A percentile compares a stretch with the other conserved stretches of the same genome.
These are phyloP conservation scores for Drosophila jambulina DNA, from an alignment of 1,140 invertebrate species.

Conservation along the genomic window DNA sequence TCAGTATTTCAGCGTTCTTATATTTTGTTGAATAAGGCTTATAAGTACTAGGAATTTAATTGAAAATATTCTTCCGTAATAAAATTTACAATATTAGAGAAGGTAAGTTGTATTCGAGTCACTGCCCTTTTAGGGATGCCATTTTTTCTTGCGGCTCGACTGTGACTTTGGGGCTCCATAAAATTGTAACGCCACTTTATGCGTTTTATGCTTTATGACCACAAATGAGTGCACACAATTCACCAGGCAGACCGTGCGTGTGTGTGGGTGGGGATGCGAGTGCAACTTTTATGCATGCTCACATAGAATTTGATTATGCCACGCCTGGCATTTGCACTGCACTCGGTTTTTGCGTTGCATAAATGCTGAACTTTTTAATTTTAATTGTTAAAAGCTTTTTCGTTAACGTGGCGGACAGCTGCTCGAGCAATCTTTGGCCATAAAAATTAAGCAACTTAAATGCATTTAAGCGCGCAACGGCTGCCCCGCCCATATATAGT, in stretches of 20 bases:
- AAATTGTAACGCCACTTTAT: slow-evolving; percentile 83
- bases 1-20: neutral
- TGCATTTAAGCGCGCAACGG: slow-evolving; percentile 74
- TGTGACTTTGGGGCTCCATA: slow-evolving; percentile 71
- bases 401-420: slow-evolving; percentile 48
- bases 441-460: slow-evolving; percentile 74
- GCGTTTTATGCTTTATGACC: slow-evolving; percentile 83
- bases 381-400: slow-evolving; percentile 84
- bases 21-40: neutral
- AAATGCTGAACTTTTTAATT: slow-evolving; percentile 84
- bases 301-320: slow-evolving; percentile 80
- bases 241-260: slow-evolving; percentile 45
- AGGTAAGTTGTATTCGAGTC: slow-evolving; percentile 39
- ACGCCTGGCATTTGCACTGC: slow-evolving; percentile 65
- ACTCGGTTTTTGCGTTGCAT: slow-evolving; percentile 49
- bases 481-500: slow-evolving; percentile 13
- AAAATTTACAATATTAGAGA: neutral
- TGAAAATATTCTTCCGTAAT: neutral
- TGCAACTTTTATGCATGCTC: slow-evolving; percentile 76
- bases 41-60: neutral
- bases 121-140: neutral
- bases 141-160: slow-evolving; percentile 46
- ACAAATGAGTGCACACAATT: slow-evolving; percentile 78
- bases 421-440: slow-evolving; percentile 27
- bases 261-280: slow-evolving; percentile 6